Evolutionary conservation across 2,797 vertebrate species (phyloP).

Genomic region (Smutsia temminckii): DNA sequence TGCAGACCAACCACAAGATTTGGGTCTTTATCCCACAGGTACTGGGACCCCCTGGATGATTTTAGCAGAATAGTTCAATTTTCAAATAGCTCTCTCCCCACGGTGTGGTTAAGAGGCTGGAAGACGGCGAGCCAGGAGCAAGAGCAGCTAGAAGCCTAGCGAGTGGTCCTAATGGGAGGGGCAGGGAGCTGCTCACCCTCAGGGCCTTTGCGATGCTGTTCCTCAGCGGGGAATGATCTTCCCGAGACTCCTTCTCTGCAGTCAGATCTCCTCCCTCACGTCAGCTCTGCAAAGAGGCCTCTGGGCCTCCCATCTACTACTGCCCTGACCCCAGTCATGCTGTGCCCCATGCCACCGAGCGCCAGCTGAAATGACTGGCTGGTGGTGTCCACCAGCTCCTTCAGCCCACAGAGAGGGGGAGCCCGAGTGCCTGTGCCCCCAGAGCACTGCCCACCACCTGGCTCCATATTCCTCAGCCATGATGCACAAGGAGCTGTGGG

Average conservation of each 20-base stretch:
- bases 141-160: accelerated
- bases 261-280: background rate
- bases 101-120: background rate
- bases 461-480: background rate
- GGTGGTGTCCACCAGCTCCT: no score
- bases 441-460: background rate
- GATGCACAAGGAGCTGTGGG: no score
- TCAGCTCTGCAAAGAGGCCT: background rate
- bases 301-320: background rate
- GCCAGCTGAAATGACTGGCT: background rate
- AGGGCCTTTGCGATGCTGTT: background rate
- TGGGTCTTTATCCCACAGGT: background rate
- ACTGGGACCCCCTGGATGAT: background rate
- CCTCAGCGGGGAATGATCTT: background rate
- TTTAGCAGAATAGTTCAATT: background rate
- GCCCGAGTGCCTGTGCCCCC: background rate
- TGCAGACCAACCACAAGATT: background rate
- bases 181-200: background rate
- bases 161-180: accelerated
- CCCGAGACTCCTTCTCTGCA: background rate
- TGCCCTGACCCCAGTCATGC: background rate
- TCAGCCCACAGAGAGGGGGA: background rate
- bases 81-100: background rate
- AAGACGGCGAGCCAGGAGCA: accelerated
- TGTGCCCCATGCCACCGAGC: background rate